Evolutionary conservation across 2,797 vertebrate genomes (phyloP).

Genomic region (Peromyscus nudipes): DNA sequence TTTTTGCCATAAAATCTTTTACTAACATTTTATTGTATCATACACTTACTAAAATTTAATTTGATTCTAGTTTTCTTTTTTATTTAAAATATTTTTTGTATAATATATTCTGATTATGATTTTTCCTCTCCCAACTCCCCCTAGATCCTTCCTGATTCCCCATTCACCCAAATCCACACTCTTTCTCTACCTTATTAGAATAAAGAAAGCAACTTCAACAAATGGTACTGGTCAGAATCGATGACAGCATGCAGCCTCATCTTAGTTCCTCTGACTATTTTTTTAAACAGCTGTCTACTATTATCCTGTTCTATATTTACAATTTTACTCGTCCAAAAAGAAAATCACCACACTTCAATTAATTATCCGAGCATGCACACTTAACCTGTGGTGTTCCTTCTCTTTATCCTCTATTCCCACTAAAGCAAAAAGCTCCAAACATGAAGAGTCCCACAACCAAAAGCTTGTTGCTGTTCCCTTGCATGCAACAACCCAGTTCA

Average conservation of each 20-base stretch:
- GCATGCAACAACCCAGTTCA: too few relatives aligned
- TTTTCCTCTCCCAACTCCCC: not conserved
- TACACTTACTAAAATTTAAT: not conserved
- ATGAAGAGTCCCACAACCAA: too few relatives aligned
- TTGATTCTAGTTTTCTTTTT: not conserved
- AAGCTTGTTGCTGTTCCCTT: too few relatives aligned
- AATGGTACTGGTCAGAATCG: not conserved
- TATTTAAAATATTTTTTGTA: not conserved
- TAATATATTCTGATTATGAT: not conserved
- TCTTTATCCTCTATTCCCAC: too few relatives aligned
- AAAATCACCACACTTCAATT: too few relatives aligned
- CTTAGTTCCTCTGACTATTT: too few relatives aligned
- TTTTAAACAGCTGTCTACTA: too few relatives aligned
- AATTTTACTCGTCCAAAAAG: too few relatives aligned
- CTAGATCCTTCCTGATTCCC: not conserved
- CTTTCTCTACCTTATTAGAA: not conserved
- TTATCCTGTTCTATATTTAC: too few relatives aligned
- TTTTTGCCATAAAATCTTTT: not conserved
- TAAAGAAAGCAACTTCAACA: not conserved
- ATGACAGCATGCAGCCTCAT: not conserved
- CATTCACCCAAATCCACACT: not conserved
- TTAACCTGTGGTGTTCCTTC: too few relatives aligned
- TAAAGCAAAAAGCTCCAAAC: too few relatives aligned
- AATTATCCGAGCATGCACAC: too few relatives aligned
- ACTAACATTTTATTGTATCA: not conserved